Conservation (phyloP, 2,888 invertebrate species). For the Eubasilissa splendida region DNA sequence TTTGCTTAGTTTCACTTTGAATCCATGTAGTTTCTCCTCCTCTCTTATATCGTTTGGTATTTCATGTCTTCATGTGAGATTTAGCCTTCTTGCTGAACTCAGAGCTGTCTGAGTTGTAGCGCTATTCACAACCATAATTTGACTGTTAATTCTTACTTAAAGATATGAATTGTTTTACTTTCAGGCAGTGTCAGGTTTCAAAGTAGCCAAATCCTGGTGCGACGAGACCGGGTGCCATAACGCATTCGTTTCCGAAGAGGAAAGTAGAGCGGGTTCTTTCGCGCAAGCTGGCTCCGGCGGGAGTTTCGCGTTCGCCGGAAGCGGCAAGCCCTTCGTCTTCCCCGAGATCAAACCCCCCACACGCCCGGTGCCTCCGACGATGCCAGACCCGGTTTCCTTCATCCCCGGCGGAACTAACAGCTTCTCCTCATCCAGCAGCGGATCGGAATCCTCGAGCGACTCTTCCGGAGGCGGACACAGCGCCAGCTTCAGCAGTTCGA, state of each 20-base stretch:
- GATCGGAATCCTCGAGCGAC: constrained; percentile 13
- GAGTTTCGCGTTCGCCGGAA: constrained; percentile 11
- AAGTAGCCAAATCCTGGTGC: constrained; percentile 1
- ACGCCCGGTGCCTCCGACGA: not conserved
- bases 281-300: constrained; percentile 20
- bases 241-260: constrained; percentile 2
- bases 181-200: not conserved
- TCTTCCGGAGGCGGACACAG: constrained; percentile 14
- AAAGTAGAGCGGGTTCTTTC: too few species aligned
- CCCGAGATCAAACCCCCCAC: not conserved
- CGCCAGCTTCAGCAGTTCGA: constrained; percentile 28
- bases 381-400: not conserved
- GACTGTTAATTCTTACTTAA: too few species aligned
- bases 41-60: too few species aligned
- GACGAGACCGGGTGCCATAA: constrained; percentile 37
- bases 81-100: too few species aligned
- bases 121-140: too few species aligned
- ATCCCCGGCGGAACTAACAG: not conserved
- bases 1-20: too few species aligned
- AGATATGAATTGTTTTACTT: not conserved
- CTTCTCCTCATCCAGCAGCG: not conserved
- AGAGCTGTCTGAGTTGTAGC: too few species aligned
- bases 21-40: too few species aligned
- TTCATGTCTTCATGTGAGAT: too few species aligned
- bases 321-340: not conserved